Base-by-base conservation (phyloP, 1,140 invertebrate species). In the Drosophila funebris region DNA sequence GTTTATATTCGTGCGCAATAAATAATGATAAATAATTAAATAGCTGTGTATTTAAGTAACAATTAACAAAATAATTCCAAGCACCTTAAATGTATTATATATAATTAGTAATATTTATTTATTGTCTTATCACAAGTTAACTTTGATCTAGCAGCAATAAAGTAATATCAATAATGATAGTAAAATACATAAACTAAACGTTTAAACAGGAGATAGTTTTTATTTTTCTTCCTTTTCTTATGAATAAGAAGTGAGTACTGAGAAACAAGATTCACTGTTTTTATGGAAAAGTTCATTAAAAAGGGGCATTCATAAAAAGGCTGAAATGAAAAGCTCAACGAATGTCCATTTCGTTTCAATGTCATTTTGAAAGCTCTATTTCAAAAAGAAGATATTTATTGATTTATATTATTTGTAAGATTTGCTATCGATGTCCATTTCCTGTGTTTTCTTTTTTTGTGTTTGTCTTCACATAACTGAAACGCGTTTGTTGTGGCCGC, bases 61-160 rank as follows among this genome's bases (percentile, higher is more conserved):
- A 39, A n/a, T n/a, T n/a, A 76, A 64, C 52, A 63, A 64, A 76
- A 61, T 76, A 46, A 67, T 52, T 62, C 44, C n/a, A 22, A 46
- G 27, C 18, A 13, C 50, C 33, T 50, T 73, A 31, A 60, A 53
- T 74, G 36, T 74, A 37, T 58, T 31, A 54, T 77, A 68, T 62
- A 75, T 60, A 72, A 62, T 43, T 83, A 85, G 81, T 75, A 81
- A 72, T 85, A 85, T 78, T 85, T 85, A 85, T 85, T 85, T 85
- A 85, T 85, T 85, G 87, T 88, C 56, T 75, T 82, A 82, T 43
- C 46, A 73, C 62, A 48, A 73, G 70, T 73, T 73, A 73, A 50
- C 31, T 68, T 70, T 82, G 78, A 82, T 82, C 44, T 85, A 85
- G 82, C 71, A 87, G 82, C 82, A 85, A 76, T 83, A 83, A 78